Conservation (phyloP, 2,888 invertebrate species). For the Polydrusus pterygomalis region DNA sequence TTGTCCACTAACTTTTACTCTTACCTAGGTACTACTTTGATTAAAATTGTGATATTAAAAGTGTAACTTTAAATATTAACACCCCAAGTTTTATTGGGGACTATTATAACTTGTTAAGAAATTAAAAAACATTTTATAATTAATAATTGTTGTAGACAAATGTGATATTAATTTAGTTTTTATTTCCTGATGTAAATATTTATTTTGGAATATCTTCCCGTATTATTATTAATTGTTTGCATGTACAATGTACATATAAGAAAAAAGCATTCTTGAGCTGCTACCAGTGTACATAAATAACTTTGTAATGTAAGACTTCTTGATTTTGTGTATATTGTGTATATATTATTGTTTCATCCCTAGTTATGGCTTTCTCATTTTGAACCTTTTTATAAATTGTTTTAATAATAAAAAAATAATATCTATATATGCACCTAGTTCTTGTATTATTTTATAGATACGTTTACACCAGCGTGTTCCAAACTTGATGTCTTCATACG, state of each 20-base stretch:
- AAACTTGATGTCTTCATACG: too few relatives aligned
- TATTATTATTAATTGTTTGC: constrained; percentile 28
- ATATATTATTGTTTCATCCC: not conserved
- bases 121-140: not conserved
- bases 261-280: not conserved
- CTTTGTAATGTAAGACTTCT: not conserved
- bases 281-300: constrained; percentile 11
- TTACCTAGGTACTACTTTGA: constrained; percentile 2
- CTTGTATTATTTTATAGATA: too few relatives aligned
- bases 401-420: constrained; percentile 29
- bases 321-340: constrained; percentile 2
- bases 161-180: constrained; percentile 47
- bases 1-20: constrained; percentile 80
- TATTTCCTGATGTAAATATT: constrained; percentile 26
- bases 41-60: constrained; percentile 49
- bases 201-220: constrained; percentile 7
- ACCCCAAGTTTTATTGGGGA: constrained; percentile 36
- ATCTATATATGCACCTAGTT: not conserved
- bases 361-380: constrained; percentile 3
- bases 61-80: not conserved
- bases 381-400: constrained; percentile 27
- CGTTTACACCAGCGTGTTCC: too few relatives aligned
- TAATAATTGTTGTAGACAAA: constrained; percentile 15
- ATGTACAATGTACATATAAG: constrained; percentile 25
- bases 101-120: not conserved